Conservation (phyloP, 1,140 invertebrate species). For the Lethrus apterus region DNA sequence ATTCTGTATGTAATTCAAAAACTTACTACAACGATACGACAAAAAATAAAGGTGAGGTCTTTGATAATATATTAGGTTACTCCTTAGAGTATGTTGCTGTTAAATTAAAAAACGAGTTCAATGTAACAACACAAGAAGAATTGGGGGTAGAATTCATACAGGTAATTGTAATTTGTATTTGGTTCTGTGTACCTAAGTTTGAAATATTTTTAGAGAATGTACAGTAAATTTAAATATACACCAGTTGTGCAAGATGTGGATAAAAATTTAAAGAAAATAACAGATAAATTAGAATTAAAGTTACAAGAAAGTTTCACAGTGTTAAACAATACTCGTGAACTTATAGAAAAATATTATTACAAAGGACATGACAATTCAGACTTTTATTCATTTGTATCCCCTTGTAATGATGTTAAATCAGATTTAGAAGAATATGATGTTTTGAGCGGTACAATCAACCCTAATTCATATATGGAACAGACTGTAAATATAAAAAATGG, state of each 20-base stretch:
- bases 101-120: constrained; percentile 25
- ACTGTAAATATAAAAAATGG: constrained; percentile 16
- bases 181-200: not conserved
- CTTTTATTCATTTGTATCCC: constrained; percentile 19
- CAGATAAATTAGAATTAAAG: constrained; percentile 40
- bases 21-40: constrained; percentile 1
- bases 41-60: constrained; percentile 4
- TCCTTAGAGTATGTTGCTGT: constrained; percentile 20
- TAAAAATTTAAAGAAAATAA: constrained; percentile 39
- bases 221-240: constrained; percentile 41
- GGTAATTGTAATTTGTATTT: constrained; percentile 31
- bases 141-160: constrained; percentile 51
- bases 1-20: not conserved
- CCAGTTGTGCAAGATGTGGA: constrained; percentile 26
- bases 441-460: constrained; percentile 16
- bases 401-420: constrained; percentile 24
- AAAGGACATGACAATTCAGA: constrained; percentile 1
- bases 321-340: constrained; percentile 34
- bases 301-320: constrained; percentile 40
- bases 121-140: constrained; percentile 47
- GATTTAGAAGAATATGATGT: constrained; percentile 12
- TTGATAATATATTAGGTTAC: constrained; percentile 17
- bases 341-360: constrained; percentile 27
- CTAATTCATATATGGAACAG: constrained; percentile 18
- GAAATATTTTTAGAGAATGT: constrained; percentile 40